Percentiles rank a stretch among this genome's conserved stretches.
Evolutionary conservation across 2,113 vertebrate species (phyloP).

Genomic region (Marmota flaviventris): DNA sequence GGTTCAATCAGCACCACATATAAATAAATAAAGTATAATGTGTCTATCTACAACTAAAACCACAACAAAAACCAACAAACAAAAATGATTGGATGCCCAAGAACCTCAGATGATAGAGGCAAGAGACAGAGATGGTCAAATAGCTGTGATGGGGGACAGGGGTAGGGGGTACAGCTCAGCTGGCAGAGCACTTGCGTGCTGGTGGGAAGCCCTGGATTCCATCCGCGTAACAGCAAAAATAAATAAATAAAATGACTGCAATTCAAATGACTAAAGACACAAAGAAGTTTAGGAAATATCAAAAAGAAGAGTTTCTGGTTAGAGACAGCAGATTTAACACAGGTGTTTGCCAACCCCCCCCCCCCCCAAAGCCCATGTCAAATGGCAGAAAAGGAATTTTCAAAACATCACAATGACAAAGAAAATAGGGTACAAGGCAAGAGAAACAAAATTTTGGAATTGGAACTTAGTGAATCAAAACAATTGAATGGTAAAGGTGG

Average conservation of each 20-base stretch:
- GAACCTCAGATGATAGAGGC: not conserved
- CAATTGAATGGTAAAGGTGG: not conserved
- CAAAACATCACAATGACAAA: not conserved
- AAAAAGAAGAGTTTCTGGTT: not conserved
- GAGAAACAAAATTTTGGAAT: not conserved
- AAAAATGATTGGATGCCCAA: not conserved
- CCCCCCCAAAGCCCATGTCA: not conserved
- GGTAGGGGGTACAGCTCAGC: not conserved
- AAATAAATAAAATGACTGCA: not conserved
- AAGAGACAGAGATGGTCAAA: not conserved
- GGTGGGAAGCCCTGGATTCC: not conserved
- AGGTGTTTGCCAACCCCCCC: not conserved
- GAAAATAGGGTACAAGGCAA: not conserved
- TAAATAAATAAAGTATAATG: no score
- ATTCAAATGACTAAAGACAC: not conserved
- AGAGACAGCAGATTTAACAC: not conserved
- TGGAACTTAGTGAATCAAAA: not conserved
- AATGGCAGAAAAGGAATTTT: not conserved
- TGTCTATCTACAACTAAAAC: no score
- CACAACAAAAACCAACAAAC: no score
- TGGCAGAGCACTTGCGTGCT: no score
- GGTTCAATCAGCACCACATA: no score
- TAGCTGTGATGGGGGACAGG: not conserved
- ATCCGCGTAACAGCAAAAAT: not conserved
- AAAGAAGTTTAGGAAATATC: not conserved